Conservation (phyloP, 2,797 vertebrate genomes). For the Xyrichtys novacula region DNA sequence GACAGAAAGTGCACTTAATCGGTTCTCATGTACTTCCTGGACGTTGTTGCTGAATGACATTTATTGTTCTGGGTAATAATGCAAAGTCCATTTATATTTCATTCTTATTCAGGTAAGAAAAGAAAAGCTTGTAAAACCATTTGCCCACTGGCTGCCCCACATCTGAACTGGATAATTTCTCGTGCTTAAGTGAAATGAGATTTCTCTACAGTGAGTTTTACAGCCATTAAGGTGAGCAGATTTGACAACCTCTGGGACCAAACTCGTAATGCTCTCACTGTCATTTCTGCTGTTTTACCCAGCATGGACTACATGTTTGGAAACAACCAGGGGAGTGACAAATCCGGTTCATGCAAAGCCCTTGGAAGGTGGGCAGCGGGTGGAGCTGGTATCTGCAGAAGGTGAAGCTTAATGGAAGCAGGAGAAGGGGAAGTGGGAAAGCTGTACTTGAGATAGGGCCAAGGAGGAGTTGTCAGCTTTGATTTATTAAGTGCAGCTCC, state of each 20-base stretch:
- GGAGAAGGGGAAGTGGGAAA: slow-evolving; percentile 82
- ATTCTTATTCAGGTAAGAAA: not conserved
- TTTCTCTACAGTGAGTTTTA: slow-evolving; percentile 7
- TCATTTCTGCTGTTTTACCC: slow-evolving; percentile 34
- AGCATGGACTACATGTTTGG: slow-evolving; percentile 50
- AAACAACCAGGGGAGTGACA: slow-evolving; percentile 60
- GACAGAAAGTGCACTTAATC: not conserved
- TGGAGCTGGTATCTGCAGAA: slow-evolving; percentile 57
- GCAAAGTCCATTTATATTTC: not conserved
- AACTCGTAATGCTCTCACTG: slow-evolving; percentile 14
- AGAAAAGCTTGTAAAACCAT: not conserved
- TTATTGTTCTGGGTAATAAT: slow-evolving; percentile 5
- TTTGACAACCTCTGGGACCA: slow-evolving; percentile 9
- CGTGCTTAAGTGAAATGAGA: not conserved
- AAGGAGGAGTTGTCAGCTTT: slow-evolving; percentile 93
- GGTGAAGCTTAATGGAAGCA: slow-evolving; percentile 81
- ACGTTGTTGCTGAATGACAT: not conserved
- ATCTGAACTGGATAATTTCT: not conserved
- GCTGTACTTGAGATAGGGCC: slow-evolving; percentile 89
- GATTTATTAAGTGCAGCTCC: slow-evolving; percentile 95
- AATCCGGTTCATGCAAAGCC: slow-evolving; percentile 53
- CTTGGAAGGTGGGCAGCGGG: slow-evolving; percentile 62
- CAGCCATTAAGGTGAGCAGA: slow-evolving; percentile 13
- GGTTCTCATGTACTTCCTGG: not conserved
- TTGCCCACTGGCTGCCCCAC: not conserved